Evolutionary conservation across 1,140 invertebrate species (phyloP).

Genomic region (Brachionus rubens): DNA sequence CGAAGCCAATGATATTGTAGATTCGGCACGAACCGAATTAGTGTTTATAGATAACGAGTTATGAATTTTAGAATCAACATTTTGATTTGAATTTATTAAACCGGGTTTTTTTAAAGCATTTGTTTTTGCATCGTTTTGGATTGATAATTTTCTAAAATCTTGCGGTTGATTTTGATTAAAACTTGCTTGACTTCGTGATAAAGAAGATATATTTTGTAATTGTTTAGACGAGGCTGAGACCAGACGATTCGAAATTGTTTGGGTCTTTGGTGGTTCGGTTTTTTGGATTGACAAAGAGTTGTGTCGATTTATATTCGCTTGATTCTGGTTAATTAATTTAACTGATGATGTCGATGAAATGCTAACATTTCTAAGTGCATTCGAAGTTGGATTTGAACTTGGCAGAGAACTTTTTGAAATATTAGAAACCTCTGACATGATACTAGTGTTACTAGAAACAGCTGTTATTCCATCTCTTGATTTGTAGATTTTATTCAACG

Average conservation of each 20-base stretch:
- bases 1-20: background rate
- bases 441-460: conserved; percentile 29
- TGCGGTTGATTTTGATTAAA: background rate
- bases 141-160: conserved; percentile 12
- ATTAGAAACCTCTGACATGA: conserved; percentile 36
- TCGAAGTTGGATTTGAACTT: background rate
- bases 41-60: background rate
- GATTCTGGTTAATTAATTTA: background rate
- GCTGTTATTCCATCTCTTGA: conserved; percentile 20
- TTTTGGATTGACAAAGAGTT: background rate
- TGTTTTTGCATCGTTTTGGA: conserved; percentile 22
- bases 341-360: background rate
- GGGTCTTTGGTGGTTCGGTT: background rate
- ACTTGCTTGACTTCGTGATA: background rate
- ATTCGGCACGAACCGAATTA: background rate
- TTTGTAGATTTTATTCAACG: conserved; percentile 13
- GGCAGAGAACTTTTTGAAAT: conserved; percentile 6
- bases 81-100: background rate
- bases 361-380: background rate
- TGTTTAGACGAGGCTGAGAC: background rate
- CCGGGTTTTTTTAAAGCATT: background rate
- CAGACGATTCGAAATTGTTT: conserved; percentile 13
- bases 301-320: background rate
- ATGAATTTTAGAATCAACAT: background rate
- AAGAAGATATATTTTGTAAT: background rate